Conservation (phyloP, 2,797 vertebrate genomes). For the Adelosebastes latens region DNA sequence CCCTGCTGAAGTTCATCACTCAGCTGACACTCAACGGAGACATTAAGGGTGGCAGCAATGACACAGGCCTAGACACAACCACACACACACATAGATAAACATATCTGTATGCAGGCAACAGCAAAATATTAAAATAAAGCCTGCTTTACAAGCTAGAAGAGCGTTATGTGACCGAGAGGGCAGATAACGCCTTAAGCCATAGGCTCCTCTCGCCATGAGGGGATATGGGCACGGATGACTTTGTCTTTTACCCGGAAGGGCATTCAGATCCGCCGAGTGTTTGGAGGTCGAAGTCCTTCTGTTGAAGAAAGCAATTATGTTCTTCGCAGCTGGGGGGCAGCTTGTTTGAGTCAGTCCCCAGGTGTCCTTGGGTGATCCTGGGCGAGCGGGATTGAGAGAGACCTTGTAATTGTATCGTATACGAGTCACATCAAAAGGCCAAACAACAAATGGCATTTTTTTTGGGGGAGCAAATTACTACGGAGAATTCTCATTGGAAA, state of each 20-base stretch:
- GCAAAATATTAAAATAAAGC: not conserved
- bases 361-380: constrained; percentile 62
- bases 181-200: constrained; percentile 49
- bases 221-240: constrained; percentile 49
- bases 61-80: not conserved
- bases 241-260: constrained; percentile 68
- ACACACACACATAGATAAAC: not conserved
- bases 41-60: not conserved
- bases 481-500: constrained; percentile 29
- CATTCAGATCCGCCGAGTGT: constrained; percentile 56
- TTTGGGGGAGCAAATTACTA: constrained; percentile 11
- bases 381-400: constrained; percentile 48
- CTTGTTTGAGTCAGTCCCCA: constrained; percentile 52
- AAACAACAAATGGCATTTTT: constrained; percentile 55
- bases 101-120: not conserved
- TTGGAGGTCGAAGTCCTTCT: constrained; percentile 49
- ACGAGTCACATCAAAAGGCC: constrained; percentile 39
- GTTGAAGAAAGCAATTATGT: constrained; percentile 72
- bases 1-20: constrained; percentile 76
- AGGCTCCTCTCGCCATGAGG: constrained; percentile 20
- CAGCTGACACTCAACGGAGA: constrained; percentile 4
- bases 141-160: not conserved
- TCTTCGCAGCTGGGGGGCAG: constrained; percentile 51
- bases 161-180: constrained; percentile 19
- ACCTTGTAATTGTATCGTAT: constrained; percentile 52